Conservation (phyloP, 2,113 vertebrate species). For the Ptilorrhoa leucosticta region DNA sequence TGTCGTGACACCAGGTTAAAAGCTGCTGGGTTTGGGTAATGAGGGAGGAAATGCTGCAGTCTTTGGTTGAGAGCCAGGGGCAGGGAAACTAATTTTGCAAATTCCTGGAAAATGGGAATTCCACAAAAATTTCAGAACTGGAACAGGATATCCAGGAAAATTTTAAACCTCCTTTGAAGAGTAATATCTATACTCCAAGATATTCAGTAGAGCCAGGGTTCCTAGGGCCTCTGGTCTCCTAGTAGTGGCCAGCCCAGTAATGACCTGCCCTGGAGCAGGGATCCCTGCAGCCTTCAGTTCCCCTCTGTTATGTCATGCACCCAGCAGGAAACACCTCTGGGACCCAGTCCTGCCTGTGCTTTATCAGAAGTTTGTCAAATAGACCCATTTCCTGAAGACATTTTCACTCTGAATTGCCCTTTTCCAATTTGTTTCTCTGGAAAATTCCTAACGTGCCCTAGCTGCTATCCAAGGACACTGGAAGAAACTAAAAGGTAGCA, state of each 20-base stretch:
- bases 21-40: background rate
- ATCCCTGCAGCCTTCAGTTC: background rate
- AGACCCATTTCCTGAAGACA: background rate
- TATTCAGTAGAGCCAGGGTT: background rate
- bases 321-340: background rate
- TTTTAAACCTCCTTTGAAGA: background rate
- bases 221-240: background rate
- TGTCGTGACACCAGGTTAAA: background rate
- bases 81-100: background rate
- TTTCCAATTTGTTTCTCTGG: background rate
- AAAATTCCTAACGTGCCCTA: background rate
- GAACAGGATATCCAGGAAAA: background rate
- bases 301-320: background rate
- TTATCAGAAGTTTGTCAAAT: background rate
- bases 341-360: background rate
- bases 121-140: background rate
- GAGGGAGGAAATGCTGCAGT: background rate
- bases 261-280: background rate
- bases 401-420: background rate
- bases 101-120: background rate
- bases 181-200: background rate
- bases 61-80: fast-evolving
- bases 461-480: background rate
- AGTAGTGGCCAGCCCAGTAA: background rate
- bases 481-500: slow-evolving; percentile 3